Conservation (phyloP, 2,113 vertebrate species). For the Mohoua ochrocephala region DNA sequence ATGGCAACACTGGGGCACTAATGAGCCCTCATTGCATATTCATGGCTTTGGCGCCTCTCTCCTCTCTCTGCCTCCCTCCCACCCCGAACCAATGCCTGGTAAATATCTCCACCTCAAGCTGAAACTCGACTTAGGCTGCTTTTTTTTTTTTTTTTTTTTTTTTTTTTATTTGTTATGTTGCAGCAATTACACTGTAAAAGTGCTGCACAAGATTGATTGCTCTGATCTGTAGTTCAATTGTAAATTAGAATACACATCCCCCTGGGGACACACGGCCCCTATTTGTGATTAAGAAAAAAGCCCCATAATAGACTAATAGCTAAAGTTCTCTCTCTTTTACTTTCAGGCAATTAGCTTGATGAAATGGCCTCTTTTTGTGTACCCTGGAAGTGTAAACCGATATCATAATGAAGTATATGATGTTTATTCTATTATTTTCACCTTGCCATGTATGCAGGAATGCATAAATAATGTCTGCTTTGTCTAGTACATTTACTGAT, state of each 20-base stretch:
- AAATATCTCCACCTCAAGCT: conserved; percentile 74
- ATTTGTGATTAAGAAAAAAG: conserved; percentile 99
- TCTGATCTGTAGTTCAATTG: conserved; percentile 98
- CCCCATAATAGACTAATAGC: conserved; percentile 92
- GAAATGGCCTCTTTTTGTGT: conserved; percentile 87
- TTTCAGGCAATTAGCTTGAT: conserved; percentile 99
- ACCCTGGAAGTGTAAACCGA: conserved; percentile 88
- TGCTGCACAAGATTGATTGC: conserved; percentile 97
- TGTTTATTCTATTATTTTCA: conserved; percentile 92
- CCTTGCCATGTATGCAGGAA: conserved; percentile 78
- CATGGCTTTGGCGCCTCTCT: conserved; percentile 67
- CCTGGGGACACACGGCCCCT: conserved; percentile 88
- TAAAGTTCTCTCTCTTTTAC: conserved; percentile 96
- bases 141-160: conserved; percentile 69
- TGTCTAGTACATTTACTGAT: conserved; percentile 69
- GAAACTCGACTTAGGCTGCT: conserved; percentile 76
- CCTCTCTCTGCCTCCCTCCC: conserved; percentile 58
- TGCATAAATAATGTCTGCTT: conserved; percentile 74
- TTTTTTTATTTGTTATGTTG: conserved; percentile 85
- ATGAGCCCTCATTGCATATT: conserved; percentile 87
- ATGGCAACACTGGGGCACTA: conserved; percentile 80
- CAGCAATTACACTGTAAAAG: conserved; percentile 92
- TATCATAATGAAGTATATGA: conserved; percentile 90
- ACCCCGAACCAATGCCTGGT: conserved; percentile 67
- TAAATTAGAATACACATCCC: conserved; percentile 98